Evolutionary conservation across 2,113 vertebrate genomes (phyloP).

Genomic region (Ranitomeya variabilis): DNA sequence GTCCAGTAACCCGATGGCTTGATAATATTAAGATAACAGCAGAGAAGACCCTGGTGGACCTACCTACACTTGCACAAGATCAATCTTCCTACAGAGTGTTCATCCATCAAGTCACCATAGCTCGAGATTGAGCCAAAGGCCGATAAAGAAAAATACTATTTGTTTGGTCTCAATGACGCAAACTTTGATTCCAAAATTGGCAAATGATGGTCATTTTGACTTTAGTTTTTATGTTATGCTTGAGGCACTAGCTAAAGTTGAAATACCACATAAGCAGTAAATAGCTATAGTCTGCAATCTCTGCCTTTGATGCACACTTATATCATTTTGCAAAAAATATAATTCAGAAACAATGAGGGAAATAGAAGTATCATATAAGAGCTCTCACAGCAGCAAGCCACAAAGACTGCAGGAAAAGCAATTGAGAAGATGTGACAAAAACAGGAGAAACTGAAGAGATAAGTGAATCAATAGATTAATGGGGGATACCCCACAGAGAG

Average conservation of each 20-base stretch:
- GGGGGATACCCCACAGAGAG: slow-evolving; percentile 50
- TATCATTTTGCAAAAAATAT: slow-evolving; percentile 7
- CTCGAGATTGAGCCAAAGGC: too few species aligned
- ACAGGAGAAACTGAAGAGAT: slow-evolving; percentile 25
- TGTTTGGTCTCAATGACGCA: not conserved
- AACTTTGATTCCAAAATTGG: not conserved
- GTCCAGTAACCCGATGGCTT: too few species aligned
- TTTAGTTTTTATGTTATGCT: not conserved
- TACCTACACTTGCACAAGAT: too few species aligned
- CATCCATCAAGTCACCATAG: too few species aligned
- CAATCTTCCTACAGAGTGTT: too few species aligned
- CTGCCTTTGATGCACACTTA: not conserved
- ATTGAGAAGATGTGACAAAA: slow-evolving; percentile 53
- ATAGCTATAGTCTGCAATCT: slow-evolving; percentile 21
- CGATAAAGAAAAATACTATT: not conserved
- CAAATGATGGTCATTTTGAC: not conserved
- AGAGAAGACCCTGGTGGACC: too few species aligned
- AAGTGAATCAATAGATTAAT: slow-evolving; percentile 56
- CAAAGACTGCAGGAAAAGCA: slow-evolving; percentile 49
- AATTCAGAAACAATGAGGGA: slow-evolving; percentile 19
- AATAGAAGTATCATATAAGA: slow-evolving; percentile 41
- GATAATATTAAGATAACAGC: too few species aligned
- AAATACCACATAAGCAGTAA: slow-evolving; percentile 25
- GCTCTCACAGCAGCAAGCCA: slow-evolving; percentile 42
- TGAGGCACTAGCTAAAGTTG: not conserved